Conservation (phyloP, 2,797 vertebrate genomes). For the Pterois miles region DNA sequence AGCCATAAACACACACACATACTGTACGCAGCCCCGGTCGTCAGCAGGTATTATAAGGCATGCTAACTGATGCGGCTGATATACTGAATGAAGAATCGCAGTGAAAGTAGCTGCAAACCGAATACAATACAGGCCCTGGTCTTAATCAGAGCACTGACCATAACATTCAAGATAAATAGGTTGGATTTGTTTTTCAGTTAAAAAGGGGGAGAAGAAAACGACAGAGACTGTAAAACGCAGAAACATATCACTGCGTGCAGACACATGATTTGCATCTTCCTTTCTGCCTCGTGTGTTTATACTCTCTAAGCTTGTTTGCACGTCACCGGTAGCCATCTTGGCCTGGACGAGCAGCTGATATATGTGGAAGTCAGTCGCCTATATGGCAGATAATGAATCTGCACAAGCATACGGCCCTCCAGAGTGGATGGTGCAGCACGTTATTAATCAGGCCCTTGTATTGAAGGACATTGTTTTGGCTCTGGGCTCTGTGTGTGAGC, state of each 20-base stretch:
- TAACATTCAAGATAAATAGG: slow-evolving; percentile 65
- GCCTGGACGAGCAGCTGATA: slow-evolving; percentile 40
- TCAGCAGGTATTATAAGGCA: slow-evolving; percentile 19
- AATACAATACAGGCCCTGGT: slow-evolving; percentile 67
- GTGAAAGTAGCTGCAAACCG: slow-evolving; percentile 67
- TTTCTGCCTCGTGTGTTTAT: slow-evolving; percentile 18
- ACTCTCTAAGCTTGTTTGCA: slow-evolving; percentile 41
- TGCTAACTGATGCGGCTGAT: slow-evolving; percentile 62
- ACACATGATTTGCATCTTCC: slow-evolving; percentile 30
- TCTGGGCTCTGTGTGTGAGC: background rate
- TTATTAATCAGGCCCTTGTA: slow-evolving; percentile 46
- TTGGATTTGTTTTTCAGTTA: slow-evolving; percentile 59
- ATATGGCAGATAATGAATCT: slow-evolving; percentile 46
- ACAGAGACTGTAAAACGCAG: slow-evolving; percentile 20
- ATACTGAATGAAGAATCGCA: slow-evolving; percentile 69
- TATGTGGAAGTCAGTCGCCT: slow-evolving; percentile 44
- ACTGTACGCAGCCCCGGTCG: background rate
- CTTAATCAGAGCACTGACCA: slow-evolving; percentile 74
- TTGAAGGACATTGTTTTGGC: slow-evolving; percentile 41
- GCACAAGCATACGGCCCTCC: slow-evolving; percentile 36
- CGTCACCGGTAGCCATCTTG: slow-evolving; percentile 38
- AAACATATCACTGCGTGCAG: slow-evolving; percentile 30
- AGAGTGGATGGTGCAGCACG: slow-evolving; percentile 29
- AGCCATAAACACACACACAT: slow-evolving; percentile 31
- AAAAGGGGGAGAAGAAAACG: slow-evolving; percentile 38